These are phyloP conservation scores for Neostethus bicornis DNA, from an alignment of 2,797 vertebrate genomes.

Conservation along the genomic window DNA sequence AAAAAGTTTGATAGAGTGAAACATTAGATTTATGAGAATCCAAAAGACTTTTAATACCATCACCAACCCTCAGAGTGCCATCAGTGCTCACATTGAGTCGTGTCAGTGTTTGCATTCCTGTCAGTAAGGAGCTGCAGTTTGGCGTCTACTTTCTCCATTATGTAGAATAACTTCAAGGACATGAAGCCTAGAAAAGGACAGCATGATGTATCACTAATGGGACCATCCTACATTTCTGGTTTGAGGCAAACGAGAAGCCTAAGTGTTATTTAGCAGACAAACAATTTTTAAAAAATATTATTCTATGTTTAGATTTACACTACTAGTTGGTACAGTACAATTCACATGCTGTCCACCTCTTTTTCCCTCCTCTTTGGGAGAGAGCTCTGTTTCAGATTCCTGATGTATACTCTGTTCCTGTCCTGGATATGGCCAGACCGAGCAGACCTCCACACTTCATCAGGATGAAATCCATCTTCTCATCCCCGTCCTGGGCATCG, in stretches of 20 bases:
- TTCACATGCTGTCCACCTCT: too few relatives aligned
- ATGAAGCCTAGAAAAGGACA: slow-evolving; percentile 45
- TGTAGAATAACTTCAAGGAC: slow-evolving; percentile 62
- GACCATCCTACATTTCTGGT: slow-evolving; percentile 33
- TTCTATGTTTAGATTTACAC: too few relatives aligned
- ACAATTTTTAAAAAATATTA: too few relatives aligned
- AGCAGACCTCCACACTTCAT: too few relatives aligned
- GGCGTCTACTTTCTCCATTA: slow-evolving; percentile 52
- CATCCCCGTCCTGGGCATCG: too few relatives aligned
- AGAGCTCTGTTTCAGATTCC: too few relatives aligned
- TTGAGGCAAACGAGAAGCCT: slow-evolving; percentile 16
- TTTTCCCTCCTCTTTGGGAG: too few relatives aligned
- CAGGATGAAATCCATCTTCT: too few relatives aligned
- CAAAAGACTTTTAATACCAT: not conserved
- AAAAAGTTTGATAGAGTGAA: slow-evolving; percentile 1
- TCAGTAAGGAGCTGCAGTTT: slow-evolving; percentile 64
- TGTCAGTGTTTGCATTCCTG: slow-evolving; percentile 60
- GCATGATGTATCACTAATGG: slow-evolving; percentile 50
- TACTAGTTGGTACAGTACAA: too few relatives aligned
- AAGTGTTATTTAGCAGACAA: too few relatives aligned
- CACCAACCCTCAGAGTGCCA: slow-evolving; percentile 1
- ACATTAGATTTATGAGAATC: slow-evolving; percentile 2
- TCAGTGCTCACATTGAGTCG: slow-evolving; percentile 22
- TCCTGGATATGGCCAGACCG: too few relatives aligned
- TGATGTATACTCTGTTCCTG: too few relatives aligned